phyloP scores from a whole-genome alignment of 2,113 vertebrate genomes.

The Pyrgilauda ruficollis region DNA sequence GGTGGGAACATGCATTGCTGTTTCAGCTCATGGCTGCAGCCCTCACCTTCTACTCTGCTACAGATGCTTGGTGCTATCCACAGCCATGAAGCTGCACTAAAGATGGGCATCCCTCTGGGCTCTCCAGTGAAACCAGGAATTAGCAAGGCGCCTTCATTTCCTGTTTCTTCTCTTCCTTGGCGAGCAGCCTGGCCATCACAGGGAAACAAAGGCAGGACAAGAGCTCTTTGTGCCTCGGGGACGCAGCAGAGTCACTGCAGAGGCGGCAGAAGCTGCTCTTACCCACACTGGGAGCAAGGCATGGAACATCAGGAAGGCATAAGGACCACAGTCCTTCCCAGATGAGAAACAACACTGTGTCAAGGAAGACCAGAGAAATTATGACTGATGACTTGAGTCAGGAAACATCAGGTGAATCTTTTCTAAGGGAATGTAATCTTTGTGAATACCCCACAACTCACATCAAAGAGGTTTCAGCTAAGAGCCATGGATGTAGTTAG shows the following conservation, averaged over 20 bases:
- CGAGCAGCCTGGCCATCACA: not conserved
- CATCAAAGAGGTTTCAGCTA: not conserved
- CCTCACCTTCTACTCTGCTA: not conserved
- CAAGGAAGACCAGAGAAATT: not conserved
- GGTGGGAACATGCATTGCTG: fast-evolving
- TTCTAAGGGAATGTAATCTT: not conserved
- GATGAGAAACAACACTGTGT: not conserved
- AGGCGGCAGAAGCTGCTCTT: not conserved
- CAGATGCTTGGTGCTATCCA: not conserved
- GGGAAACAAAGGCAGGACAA: not conserved
- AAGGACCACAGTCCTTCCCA: not conserved
- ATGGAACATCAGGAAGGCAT: not conserved
- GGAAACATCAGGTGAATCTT: not conserved
- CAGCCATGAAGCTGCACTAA: not conserved
- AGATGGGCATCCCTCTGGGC: not conserved
- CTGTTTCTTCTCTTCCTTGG: not conserved
- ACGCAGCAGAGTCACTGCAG: not conserved
- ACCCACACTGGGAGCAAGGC: not conserved
- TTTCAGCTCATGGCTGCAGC: not conserved
- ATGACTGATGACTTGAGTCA: not conserved
- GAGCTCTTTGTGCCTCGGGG: not conserved
- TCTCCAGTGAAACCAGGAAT: not conserved
- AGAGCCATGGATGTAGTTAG: not conserved
- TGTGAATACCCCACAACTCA: not conserved
- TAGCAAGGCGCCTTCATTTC: not conserved